Percentiles rank a stretch among this genome's conserved stretches.
These are phyloP conservation scores for Mus spicilegus DNA, from an alignment of 2,113 vertebrate species.

Conservation along the genomic window DNA sequence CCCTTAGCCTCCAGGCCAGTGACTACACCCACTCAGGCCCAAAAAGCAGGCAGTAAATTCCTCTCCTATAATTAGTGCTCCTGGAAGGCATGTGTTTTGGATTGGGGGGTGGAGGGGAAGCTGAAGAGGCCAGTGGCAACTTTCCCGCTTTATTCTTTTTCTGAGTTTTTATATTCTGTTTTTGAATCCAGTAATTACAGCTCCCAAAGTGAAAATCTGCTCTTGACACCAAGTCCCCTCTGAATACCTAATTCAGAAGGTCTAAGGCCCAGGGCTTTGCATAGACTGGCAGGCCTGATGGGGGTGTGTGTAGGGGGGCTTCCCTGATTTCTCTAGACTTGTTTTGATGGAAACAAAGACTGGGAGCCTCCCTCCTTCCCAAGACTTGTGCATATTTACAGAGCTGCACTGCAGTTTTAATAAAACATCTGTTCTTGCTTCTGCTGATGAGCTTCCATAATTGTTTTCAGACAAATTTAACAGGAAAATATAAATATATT, in stretches of 20 bases:
- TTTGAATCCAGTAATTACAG: constrained; percentile 83
- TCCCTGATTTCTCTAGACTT: constrained; percentile 82
- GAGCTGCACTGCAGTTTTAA: constrained; percentile 88
- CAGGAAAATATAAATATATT: constrained; percentile 84
- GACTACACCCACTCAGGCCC: constrained; percentile 56
- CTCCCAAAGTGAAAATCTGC: constrained; percentile 59
- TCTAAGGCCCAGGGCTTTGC: neutral
- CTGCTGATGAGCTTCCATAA: constrained; percentile 89
- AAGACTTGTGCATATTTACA: constrained; percentile 86
- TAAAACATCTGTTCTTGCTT: constrained; percentile 92
- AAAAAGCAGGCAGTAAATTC: constrained; percentile 63
- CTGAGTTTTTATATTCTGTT: constrained; percentile 76
- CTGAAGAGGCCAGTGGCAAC: constrained; percentile 40
- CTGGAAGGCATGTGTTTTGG: constrained; percentile 74
- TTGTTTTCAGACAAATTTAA: constrained; percentile 89
- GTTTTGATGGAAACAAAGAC: constrained; percentile 81
- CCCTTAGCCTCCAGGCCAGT: constrained; percentile 54
- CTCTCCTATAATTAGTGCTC: constrained; percentile 73
- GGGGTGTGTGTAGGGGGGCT: constrained; percentile 19
- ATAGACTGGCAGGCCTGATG: constrained; percentile 51
- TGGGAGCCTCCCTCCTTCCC: constrained; percentile 65
- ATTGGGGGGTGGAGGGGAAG: neutral
- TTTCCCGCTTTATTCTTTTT: constrained; percentile 80
- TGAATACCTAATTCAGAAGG: constrained; percentile 48
- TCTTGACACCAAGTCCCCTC: constrained; percentile 39